Base-by-base conservation (phyloP, 2,113 vertebrate species). In the Alectura lathami region DNA sequence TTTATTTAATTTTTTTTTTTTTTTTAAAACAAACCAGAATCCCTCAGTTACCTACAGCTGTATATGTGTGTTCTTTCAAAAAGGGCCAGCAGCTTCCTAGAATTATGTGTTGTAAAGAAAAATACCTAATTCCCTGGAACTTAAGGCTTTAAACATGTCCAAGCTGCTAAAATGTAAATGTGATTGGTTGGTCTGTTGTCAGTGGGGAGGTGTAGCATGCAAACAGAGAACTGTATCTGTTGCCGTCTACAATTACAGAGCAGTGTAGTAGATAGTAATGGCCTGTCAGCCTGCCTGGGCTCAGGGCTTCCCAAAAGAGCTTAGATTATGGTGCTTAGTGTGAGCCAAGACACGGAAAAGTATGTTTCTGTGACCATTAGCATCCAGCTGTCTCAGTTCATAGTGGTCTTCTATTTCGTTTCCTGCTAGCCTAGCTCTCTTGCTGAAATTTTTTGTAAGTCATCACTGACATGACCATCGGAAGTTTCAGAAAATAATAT, bases 101-200 rank as follows among this genome's bases (percentile, higher is more conserved):
- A 51, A 42, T 80, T 67, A 88, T 89, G 16, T 88, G 21, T 86
- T 92, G 26, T 83, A 38, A 94, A 73, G 83, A 82, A 89, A 94
- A 90, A 86, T 34, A 70, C 34, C 26, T 83, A 34, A 24, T 74
- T 91, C 83, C 72, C 72, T 68, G 60, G 54, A 91, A 83, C 70
- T 73, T 69, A 13, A 38, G 60, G 69, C 73, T 75, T 82, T 73
- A 74, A n/a, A 72, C 6, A 3, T 42, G 27, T 70, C 32, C 54
- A 75, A 75, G 79, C 75, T 77, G 72, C 76, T 81, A 9, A 78
- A 45, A 78, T 88, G 75, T 73, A 43, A 62, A 12, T 45, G 62
- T 42, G 40, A 72, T 82, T 32, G 69, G 57, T 82, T 32, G 69
- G 57, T 84, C 5, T 73, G 2, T 22, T 89, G 90, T 73, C 92